These are phyloP conservation scores for Hololepta plana DNA, from an alignment of 2,888 invertebrate genomes.

Conservation along the genomic window DNA sequence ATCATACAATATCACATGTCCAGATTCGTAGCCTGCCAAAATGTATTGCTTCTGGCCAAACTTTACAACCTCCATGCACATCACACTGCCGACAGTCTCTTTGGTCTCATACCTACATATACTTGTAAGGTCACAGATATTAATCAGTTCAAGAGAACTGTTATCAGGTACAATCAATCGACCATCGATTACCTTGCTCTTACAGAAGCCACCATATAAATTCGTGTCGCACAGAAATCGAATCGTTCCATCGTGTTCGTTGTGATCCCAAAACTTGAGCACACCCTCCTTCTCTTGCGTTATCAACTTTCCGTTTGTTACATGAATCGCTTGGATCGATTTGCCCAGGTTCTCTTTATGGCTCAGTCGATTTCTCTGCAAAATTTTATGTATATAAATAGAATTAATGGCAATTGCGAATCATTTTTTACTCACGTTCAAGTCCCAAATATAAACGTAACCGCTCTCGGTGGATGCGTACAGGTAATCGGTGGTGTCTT, in stretches of 20 bases:
- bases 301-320: constrained; percentile 40
- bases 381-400: constrained; percentile 12
- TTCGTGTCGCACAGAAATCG: constrained; percentile 36
- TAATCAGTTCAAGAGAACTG: constrained; percentile 32
- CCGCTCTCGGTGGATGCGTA: constrained; percentile 60
- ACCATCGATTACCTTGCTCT: constrained; percentile 40
- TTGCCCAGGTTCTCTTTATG: constrained; percentile 46
- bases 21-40: constrained; percentile 56
- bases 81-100: constrained; percentile 39
- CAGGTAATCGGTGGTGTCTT: constrained; percentile 34
- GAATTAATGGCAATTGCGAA: background rate
- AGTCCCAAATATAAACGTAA: constrained; percentile 59
- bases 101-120: constrained; percentile 25
- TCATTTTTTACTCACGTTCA: constrained; percentile 37
- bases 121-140: constrained; percentile 28
- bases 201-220: constrained; percentile 68
- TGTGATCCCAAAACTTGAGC: constrained; percentile 43
- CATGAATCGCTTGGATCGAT: constrained; percentile 42
- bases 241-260: constrained; percentile 39
- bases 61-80: constrained; percentile 40
- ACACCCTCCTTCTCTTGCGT: constrained; percentile 60
- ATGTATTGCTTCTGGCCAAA: constrained; percentile 33
- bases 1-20: constrained; percentile 55
- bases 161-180: constrained; percentile 48
- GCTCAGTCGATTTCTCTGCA: constrained; percentile 52